These are phyloP conservation scores for Otolemur garnettii DNA, from an alignment of 2,113 vertebrate genomes.

Conservation along the genomic window DNA sequence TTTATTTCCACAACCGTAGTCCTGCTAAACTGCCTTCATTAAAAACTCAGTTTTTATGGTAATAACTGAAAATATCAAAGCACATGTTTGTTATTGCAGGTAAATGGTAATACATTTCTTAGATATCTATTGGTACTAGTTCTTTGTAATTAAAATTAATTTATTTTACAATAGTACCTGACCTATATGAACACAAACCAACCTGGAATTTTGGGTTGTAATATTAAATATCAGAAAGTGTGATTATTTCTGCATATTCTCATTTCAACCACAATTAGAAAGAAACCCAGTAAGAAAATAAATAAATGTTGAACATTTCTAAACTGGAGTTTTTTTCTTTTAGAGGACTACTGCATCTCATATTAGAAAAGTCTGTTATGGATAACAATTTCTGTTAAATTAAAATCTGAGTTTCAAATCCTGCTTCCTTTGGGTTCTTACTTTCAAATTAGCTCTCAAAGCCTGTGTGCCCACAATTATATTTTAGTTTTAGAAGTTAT, in stretches of 20 bases:
- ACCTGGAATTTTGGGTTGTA: constrained; percentile 80
- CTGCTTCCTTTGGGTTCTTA: constrained; percentile 54
- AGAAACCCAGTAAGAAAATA: constrained; percentile 55
- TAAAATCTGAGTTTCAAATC: constrained; percentile 69
- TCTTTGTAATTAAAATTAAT: constrained; percentile 78
- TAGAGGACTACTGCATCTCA: constrained; percentile 43
- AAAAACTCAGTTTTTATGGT: constrained; percentile 84
- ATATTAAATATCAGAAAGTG: constrained; percentile 72
- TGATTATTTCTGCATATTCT: constrained; percentile 80
- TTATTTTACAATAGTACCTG: constrained; percentile 75
- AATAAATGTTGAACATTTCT: constrained; percentile 81
- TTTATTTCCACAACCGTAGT: constrained; percentile 70
- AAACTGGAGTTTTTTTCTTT: constrained; percentile 70
- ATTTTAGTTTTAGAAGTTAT: constrained; percentile 59
- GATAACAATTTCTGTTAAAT: constrained; percentile 68
- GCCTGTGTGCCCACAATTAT: background rate
- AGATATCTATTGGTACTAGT: constrained; percentile 76
- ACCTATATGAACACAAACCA: constrained; percentile 51
- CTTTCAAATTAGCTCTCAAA: constrained; percentile 64
- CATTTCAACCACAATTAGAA: constrained; percentile 72
- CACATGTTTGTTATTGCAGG: constrained; percentile 80
- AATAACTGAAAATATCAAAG: constrained; percentile 80
- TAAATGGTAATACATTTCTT: constrained; percentile 77
- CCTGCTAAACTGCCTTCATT: constrained; percentile 63
- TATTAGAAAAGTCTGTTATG: constrained; percentile 57